A percentile compares a stretch with the other conserved stretches of the same genome.
phyloP scores from a whole-genome alignment of 2,113 vertebrate genomes.

The Vulpes lagopus region DNA sequence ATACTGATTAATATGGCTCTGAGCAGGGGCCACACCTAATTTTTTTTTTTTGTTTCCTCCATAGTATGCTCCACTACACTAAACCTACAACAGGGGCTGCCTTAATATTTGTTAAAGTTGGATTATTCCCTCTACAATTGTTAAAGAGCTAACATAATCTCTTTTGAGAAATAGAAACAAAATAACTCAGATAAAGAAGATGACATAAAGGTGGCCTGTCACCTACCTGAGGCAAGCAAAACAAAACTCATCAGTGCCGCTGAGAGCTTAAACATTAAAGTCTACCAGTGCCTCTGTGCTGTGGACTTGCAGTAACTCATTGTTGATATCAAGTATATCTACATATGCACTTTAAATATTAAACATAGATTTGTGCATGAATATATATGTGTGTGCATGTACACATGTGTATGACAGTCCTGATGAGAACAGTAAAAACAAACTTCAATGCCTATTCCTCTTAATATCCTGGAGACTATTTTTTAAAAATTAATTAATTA shows the following conservation, averaged over 20 bases:
- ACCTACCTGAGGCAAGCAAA: neutral
- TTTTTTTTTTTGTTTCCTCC: neutral
- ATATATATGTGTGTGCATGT: neutral
- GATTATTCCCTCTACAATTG: neutral
- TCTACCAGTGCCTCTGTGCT: slow-evolving; percentile 42
- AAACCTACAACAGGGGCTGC: neutral
- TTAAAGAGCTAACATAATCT: neutral
- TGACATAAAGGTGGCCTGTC: neutral
- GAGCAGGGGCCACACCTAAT: neutral
- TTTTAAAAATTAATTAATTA: no score
- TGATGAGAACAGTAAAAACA: neutral
- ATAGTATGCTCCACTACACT: neutral
- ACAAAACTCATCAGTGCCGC: neutral
- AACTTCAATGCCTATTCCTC: neutral
- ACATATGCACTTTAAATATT: neutral
- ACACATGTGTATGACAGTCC: slow-evolving; percentile 30
- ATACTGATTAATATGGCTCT: neutral
- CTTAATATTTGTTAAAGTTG: neutral
- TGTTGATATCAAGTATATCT: neutral
- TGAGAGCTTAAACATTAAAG: neutral
- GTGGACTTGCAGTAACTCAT: neutral
- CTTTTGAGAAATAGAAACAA: neutral
- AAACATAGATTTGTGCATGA: neutral
- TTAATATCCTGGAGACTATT: slow-evolving; percentile 36
- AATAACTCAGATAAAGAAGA: neutral